These are phyloP conservation scores for Psettodes erumei DNA, from an alignment of 2,113 vertebrate genomes.

Conservation along the genomic window DNA sequence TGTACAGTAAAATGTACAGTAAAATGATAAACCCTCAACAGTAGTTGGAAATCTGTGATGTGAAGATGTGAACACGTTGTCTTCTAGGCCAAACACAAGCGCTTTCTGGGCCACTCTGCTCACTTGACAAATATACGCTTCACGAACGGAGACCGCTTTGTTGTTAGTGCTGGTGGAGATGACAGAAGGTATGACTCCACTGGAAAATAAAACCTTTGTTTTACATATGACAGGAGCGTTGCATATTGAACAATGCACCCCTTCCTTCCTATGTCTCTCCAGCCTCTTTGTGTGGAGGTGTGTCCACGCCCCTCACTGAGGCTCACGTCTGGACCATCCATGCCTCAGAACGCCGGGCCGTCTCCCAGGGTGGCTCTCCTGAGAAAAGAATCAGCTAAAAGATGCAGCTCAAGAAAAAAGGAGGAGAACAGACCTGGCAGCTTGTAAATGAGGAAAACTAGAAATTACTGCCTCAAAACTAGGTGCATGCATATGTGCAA, in stretches of 20 bases:
- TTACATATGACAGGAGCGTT: background rate
- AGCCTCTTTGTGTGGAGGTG: slow-evolving; percentile 99
- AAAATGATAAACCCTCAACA: background rate
- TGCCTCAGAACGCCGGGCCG: slow-evolving; percentile 44
- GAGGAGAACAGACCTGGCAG: slow-evolving; percentile 58
- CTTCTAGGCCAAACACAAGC: slow-evolving; percentile 95
- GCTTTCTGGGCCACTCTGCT: slow-evolving; percentile 96
- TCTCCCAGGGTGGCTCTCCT: slow-evolving; percentile 41
- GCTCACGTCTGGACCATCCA: slow-evolving; percentile 44
- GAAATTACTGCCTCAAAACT: slow-evolving; percentile 73
- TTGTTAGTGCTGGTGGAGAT: slow-evolving; percentile 95
- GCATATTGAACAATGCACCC: background rate
- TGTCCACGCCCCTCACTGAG: slow-evolving; percentile 91
- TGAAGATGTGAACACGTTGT: background rate
- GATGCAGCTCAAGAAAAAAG: slow-evolving; percentile 35
- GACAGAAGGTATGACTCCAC: slow-evolving; percentile 89
- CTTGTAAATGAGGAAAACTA: slow-evolving; percentile 49
- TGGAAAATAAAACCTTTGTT: background rate
- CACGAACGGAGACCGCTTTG: slow-evolving; percentile 91
- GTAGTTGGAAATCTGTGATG: background rate
- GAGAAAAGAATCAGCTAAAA: slow-evolving; percentile 6
- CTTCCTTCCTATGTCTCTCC: slow-evolving; percentile 25
- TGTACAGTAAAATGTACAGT: too few relatives aligned
- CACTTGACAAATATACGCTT: slow-evolving; percentile 96
- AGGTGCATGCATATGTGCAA: slow-evolving; percentile 71